These are phyloP conservation scores for Germaria angustata DNA, from an alignment of 2,888 invertebrate genomes.

Conservation along the genomic window DNA sequence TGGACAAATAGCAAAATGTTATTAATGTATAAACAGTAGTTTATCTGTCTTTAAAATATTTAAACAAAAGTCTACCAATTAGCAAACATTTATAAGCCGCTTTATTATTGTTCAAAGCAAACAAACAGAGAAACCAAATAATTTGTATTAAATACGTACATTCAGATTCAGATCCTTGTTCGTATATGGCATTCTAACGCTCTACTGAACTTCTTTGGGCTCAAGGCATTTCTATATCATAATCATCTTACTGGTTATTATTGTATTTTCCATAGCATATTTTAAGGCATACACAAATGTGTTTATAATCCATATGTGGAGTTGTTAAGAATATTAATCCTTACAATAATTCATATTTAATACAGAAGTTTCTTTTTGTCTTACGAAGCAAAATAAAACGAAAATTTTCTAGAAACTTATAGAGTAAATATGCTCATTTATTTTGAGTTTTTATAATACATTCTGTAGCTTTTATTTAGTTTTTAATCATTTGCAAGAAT, in stretches of 20 bases:
- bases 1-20: slow-evolving; percentile 17
- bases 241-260: slow-evolving; percentile 6
- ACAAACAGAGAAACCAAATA: slow-evolving; percentile 6
- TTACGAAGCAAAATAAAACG: background rate
- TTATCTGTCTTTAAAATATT: slow-evolving; percentile 52
- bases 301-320: background rate
- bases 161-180: background rate
- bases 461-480: background rate
- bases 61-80: slow-evolving; percentile 49
- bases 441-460: too few species aligned
- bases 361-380: background rate
- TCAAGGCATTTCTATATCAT: background rate
- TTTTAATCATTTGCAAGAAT: background rate
- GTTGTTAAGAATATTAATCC: background rate
- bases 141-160: background rate
- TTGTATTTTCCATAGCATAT: slow-evolving; percentile 1
- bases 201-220: background rate
- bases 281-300: slow-evolving; percentile 3
- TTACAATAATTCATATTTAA: slow-evolving; percentile 19
- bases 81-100: slow-evolving; percentile 61
- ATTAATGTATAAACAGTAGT: slow-evolving; percentile 37
- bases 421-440: background rate
- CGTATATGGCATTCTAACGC: background rate
- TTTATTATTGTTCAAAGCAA: slow-evolving; percentile 45
- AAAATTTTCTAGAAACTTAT: background rate